Evolutionary conservation across 2,797 vertebrate genomes (phyloP).

Genomic region (Acrossocheilus wenchowensis): DNA sequence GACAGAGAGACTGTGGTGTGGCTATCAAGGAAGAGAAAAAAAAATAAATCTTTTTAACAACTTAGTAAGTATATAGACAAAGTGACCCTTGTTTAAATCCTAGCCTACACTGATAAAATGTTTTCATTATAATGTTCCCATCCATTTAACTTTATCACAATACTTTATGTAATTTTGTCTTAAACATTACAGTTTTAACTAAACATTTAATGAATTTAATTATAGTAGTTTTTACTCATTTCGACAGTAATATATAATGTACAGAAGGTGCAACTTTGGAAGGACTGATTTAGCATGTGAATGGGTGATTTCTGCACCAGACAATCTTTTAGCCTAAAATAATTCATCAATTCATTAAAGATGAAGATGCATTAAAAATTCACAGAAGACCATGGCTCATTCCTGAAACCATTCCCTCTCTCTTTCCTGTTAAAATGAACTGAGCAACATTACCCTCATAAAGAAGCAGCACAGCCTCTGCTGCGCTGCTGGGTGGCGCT

Average conservation of each 20-base stretch:
- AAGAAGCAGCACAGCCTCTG: slow-evolving; percentile 81
- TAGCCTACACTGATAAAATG: not conserved
- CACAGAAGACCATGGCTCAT: not conserved
- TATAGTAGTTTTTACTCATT: not conserved
- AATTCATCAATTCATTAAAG: not conserved
- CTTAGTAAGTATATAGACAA: not conserved
- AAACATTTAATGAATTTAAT: no score
- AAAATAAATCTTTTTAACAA: not conserved
- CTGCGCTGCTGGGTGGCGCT: slow-evolving; percentile 81
- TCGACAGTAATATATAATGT: not conserved
- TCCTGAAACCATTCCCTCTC: not conserved
- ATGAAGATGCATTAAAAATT: not conserved
- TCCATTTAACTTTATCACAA: not conserved
- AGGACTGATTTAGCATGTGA: not conserved
- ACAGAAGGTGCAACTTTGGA: not conserved
- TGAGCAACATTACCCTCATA: slow-evolving; percentile 82
- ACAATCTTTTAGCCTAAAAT: not conserved
- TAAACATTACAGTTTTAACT: not conserved
- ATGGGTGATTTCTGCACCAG: not conserved
- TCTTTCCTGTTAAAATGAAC: not conserved
- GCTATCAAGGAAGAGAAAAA: slow-evolving; percentile 68
- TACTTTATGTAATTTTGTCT: not conserved
- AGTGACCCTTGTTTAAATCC: not conserved
- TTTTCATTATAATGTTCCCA: not conserved
- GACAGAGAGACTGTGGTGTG: slow-evolving; percentile 86